Percentiles rank a stretch among this genome's conserved stretches.
phyloP scores from a whole-genome alignment of 2,113 vertebrate species.

The Prietella phreatophila region DNA sequence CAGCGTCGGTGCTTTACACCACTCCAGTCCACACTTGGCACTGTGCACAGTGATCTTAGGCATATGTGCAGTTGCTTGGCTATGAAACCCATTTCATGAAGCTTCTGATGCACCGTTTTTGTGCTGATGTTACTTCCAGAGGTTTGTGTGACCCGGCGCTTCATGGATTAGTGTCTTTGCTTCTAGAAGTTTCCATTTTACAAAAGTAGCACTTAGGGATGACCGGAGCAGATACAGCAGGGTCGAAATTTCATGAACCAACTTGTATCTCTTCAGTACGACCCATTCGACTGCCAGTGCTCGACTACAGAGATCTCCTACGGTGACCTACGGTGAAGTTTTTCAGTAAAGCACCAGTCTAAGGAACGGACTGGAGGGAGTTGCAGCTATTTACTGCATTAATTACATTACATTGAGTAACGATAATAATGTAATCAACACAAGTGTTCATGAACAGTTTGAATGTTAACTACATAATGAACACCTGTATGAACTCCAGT shows the following conservation, averaged over 20 bases:
- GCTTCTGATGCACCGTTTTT: not conserved
- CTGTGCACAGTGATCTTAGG: not conserved
- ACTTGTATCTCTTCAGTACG: not conserved
- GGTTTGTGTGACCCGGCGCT: not conserved
- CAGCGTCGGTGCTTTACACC: not conserved
- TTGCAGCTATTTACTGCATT: not conserved
- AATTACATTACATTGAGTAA: not conserved
- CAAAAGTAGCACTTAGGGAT: not conserved
- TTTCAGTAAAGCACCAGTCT: not conserved
- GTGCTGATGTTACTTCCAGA: not conserved
- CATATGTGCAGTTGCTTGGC: not conserved
- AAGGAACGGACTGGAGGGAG: not conserved
- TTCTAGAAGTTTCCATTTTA: not conserved
- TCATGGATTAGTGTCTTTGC: not conserved
- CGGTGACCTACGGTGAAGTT: not conserved
- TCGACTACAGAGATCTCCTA: not conserved
- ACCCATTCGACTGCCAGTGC: not conserved
- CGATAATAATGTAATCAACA: conserved; percentile 8
- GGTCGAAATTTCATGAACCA: not conserved
- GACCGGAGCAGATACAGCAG: not conserved
- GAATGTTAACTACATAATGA: conserved; percentile 7
- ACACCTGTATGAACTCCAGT: not conserved
- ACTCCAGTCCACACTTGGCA: not conserved
- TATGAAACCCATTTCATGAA: not conserved
- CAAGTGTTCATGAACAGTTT: not conserved